These are phyloP conservation scores for Orthonevra nobilis DNA, from an alignment of 2,888 invertebrate species.

Conservation along the genomic window DNA sequence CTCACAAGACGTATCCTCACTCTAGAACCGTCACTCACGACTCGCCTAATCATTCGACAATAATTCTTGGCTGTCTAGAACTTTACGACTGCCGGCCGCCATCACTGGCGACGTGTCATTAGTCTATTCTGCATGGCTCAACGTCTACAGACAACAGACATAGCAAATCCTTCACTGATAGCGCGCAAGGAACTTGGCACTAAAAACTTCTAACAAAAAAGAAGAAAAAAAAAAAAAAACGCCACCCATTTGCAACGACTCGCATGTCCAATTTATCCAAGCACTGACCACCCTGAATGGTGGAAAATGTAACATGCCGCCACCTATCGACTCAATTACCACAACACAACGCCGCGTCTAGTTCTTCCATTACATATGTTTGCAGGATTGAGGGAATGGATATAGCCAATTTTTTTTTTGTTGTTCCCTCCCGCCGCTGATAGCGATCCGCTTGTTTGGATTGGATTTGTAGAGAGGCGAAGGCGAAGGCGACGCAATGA, in stretches of 20 bases:
- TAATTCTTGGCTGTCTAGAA: constrained; percentile 56
- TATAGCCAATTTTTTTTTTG: not conserved
- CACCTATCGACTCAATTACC: constrained; percentile 69
- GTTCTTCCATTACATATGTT: not conserved
- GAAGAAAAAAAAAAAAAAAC: constrained; percentile 10
- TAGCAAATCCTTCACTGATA: constrained; percentile 66
- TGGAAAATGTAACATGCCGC: constrained; percentile 65
- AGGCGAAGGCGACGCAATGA: too few relatives aligned
- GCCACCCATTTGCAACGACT: constrained; percentile 38
- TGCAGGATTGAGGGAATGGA: not conserved
- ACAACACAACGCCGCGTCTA: constrained; percentile 44
- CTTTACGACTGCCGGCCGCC: constrained; percentile 58
- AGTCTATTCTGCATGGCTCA: constrained; percentile 24
- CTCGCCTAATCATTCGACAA: constrained; percentile 59
- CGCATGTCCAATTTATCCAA: constrained; percentile 55
- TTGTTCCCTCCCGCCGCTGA: constrained; percentile 12
- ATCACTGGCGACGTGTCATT: constrained; percentile 60
- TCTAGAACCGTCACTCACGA: constrained; percentile 45
- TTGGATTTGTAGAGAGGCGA: not conserved
- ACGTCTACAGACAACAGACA: constrained; percentile 19
- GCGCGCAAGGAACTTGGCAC: constrained; percentile 34
- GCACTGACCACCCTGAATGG: constrained; percentile 58
- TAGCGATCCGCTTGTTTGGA: not conserved
- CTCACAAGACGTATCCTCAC: constrained; percentile 22
- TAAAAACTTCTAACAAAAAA: too few relatives aligned